Evolutionary conservation across 2,113 vertebrate species (phyloP).

Genomic region (Pituophis catenifer): DNA sequence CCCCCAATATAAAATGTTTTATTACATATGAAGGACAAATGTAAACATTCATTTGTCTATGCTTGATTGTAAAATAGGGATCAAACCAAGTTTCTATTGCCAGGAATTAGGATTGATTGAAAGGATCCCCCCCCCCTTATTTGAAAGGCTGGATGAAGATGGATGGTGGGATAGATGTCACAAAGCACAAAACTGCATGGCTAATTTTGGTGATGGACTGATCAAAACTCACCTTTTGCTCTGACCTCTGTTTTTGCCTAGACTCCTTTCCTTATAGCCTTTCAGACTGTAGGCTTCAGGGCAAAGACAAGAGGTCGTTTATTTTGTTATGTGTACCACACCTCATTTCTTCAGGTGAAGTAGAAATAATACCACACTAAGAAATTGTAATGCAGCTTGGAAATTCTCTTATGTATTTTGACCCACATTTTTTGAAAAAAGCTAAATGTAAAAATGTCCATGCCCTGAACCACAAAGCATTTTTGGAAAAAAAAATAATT

Average conservation of each 20-base stretch:
- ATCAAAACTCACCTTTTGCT: background rate
- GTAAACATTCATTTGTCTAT: no score
- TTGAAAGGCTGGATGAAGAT: background rate
- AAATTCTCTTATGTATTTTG: background rate
- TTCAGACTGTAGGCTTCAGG: background rate
- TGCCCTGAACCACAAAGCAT: background rate
- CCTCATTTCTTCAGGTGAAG: background rate
- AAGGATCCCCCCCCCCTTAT: background rate
- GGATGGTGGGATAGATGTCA: background rate
- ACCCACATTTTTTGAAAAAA: background rate
- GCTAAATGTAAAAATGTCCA: background rate
- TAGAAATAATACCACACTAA: background rate
- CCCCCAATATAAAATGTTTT: background rate
- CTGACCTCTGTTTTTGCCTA: background rate
- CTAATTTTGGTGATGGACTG: background rate
- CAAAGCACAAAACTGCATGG: background rate
- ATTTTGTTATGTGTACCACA: constrained; percentile 2
- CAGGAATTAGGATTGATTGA: background rate
- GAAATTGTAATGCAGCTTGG: background rate
- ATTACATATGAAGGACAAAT: background rate
- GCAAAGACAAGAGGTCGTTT: background rate
- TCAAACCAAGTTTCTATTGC: background rate
- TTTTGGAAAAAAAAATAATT: background rate
- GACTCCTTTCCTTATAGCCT: background rate
- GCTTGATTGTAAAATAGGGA: background rate